Evolutionary conservation across 2,797 vertebrate genomes (phyloP).

Genomic region (Acridotheres tristis): DNA sequence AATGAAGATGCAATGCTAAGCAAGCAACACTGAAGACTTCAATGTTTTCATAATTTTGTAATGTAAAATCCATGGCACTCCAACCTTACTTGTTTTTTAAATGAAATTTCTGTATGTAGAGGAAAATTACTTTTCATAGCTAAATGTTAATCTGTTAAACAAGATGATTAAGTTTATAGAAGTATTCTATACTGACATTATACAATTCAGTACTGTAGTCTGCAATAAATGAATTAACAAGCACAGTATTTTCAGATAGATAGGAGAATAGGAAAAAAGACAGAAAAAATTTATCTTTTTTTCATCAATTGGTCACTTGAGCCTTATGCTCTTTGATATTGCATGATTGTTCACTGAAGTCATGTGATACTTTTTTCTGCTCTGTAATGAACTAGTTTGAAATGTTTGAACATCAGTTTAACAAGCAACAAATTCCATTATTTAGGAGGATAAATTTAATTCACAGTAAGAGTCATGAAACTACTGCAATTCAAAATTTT

Average conservation of each 20-base stretch:
- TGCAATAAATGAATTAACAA: neutral
- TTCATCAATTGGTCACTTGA: neutral
- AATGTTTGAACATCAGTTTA: neutral
- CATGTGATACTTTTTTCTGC: neutral
- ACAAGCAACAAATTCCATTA: neutral
- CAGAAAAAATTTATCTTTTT: neutral
- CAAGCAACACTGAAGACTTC: neutral
- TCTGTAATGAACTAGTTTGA: neutral
- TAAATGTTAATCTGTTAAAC: neutral
- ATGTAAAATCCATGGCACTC: neutral
- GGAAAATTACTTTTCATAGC: neutral
- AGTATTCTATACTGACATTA: neutral
- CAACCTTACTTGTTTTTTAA: neutral
- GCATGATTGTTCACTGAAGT: neutral
- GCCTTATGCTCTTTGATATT: neutral
- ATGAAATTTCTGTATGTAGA: neutral
- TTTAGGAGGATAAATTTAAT: neutral
- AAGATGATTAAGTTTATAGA: neutral
- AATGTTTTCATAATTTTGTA: neutral
- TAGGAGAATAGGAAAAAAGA: neutral
- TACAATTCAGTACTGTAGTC: neutral
- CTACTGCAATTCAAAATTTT: neutral
- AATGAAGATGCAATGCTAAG: constrained; percentile 4
- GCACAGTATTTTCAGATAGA: neutral
- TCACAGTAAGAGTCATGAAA: neutral